Evolutionary conservation across 2,113 vertebrate species (phyloP), one percentile per base, ranked within the genome.

Genomic region (Neogale vison): DNA sequence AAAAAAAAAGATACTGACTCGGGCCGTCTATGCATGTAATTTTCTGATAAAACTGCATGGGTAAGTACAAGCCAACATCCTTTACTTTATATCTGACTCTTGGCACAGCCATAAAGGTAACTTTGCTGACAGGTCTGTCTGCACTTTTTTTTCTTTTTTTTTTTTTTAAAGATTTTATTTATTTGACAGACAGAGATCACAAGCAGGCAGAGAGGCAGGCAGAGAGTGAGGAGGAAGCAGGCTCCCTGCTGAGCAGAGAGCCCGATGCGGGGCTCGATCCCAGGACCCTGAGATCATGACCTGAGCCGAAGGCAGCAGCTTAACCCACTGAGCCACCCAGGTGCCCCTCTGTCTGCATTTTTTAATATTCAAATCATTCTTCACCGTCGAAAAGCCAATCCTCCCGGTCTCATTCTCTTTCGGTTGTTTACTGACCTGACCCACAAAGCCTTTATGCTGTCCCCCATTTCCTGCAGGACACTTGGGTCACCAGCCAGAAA

Each of bases 281-380:
- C n/a, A n/a, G n/a, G n/a, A n/a, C n/a, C n/a, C n/a, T n/a, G n/a
- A n/a, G n/a, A n/a, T n/a, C n/a, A n/a, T n/a, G n/a, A n/a, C n/a
- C n/a, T n/a, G n/a, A n/a, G n/a, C n/a, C n/a, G n/a, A n/a, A n/a
- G n/a, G n/a, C n/a, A n/a, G n/a, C n/a, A n/a, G n/a, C n/a, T n/a
- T n/a, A n/a, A n/a, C n/a, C n/a, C n/a, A n/a, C n/a, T n/a, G n/a
- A n/a, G n/a, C n/a, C n/a, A n/a, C n/a, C n/a, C n/a, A n/a, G n/a
- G n/a, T n/a, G n/a, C n/a, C n/a, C n/a, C n/a, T 31, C 45, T 87
- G 63, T 81, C 24, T 84, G n/a, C 29, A 13, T 87, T 83, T 92
- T 80, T 86, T 96, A 3, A 84, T 83, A 96, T 74, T 87, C 45
- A 95, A 88, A 95, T 97, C 69, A 96, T 72, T 72, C 39, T 29